A percentile compares a stretch with the other conserved stretches of the same genome.
Evolutionary conservation across 2,797 vertebrate species (phyloP).

Genomic region (Sylvia borin): DNA sequence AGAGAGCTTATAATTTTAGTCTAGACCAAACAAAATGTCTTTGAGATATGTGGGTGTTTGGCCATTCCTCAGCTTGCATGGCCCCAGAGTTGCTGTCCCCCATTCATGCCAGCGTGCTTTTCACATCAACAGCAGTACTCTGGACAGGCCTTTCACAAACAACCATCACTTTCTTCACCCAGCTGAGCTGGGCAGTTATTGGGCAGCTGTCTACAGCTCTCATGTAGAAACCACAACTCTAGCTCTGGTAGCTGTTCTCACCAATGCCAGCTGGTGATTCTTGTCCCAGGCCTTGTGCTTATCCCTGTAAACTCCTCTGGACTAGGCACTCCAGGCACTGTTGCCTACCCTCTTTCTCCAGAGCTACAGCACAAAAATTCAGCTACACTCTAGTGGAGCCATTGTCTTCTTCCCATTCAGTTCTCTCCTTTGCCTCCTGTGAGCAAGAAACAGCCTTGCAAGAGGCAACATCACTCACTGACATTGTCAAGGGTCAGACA

Average conservation of each 20-base stretch:
- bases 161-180: background rate
- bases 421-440: background rate
- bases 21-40: background rate
- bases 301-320: background rate
- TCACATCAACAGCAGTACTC: background rate
- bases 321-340: background rate
- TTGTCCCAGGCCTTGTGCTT: background rate
- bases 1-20: background rate
- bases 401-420: background rate
- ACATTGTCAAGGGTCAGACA: background rate
- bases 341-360: background rate
- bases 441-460: background rate
- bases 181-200: background rate
- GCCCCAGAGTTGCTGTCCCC: background rate
- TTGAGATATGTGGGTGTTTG: background rate
- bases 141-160: background rate
- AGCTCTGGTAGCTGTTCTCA: background rate
- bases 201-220: background rate
- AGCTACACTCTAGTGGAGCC: background rate
- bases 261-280: background rate
- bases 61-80: rapidly evolving
- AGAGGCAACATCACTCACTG: background rate
- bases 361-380: background rate
- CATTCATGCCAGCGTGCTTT: background rate
- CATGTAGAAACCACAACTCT: background rate